These are phyloP conservation scores for Luscinia luscinia DNA, from an alignment of 2,797 vertebrate species.

Conservation along the genomic window DNA sequence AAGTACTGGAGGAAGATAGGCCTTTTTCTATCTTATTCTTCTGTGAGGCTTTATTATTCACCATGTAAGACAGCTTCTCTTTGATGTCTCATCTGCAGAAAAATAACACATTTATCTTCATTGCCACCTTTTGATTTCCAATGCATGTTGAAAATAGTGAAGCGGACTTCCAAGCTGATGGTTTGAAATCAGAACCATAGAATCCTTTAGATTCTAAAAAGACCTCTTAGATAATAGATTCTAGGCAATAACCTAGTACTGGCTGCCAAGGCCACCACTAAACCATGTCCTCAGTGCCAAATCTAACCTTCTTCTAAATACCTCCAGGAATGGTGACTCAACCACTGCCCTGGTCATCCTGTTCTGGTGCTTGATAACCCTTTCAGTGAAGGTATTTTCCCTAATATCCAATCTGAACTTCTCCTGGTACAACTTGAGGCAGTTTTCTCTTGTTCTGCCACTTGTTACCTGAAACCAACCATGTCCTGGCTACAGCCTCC, in stretches of 20 bases:
- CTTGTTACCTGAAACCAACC: rapidly evolving
- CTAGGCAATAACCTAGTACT: background rate
- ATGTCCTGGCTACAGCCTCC: background rate
- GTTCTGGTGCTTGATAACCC: background rate
- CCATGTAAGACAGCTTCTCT: background rate
- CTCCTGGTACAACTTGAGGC: background rate
- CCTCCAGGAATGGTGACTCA: background rate
- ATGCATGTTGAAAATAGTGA: background rate
- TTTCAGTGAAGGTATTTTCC: background rate
- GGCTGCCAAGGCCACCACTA: background rate
- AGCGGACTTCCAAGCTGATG: background rate
- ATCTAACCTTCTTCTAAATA: background rate
- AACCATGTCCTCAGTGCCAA: background rate
- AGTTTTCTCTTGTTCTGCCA: background rate
- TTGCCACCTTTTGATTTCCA: background rate
- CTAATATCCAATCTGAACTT: background rate
- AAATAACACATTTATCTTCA: background rate
- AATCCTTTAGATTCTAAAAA: background rate
- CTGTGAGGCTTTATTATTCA: background rate
- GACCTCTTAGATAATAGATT: background rate
- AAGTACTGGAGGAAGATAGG: background rate
- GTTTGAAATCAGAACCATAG: background rate
- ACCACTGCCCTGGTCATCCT: background rate
- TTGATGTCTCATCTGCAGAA: background rate
- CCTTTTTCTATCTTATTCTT: background rate